Conservation (phyloP, 1,140 invertebrate species). For the Anagrus nilaparvatae region DNA sequence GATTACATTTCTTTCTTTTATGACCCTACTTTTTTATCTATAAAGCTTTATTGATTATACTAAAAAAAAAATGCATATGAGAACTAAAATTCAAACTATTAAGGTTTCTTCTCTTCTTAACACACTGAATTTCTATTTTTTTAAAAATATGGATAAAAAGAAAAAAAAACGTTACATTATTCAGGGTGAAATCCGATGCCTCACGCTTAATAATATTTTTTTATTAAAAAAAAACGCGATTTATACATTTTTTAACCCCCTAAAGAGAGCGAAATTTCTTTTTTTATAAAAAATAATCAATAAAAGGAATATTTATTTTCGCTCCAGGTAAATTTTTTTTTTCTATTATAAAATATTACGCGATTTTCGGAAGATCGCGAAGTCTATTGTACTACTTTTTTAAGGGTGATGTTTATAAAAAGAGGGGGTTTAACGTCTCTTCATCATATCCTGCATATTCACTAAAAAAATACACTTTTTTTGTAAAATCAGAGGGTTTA, state of each 20-base stretch:
- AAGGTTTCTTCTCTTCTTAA: no score
- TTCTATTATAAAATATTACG: no score
- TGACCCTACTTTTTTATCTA: conserved; percentile 7
- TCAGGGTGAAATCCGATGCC: conserved; percentile 39
- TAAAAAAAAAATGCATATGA: no score
- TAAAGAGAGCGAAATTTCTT: conserved; percentile 15
- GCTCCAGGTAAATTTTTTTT: conserved; percentile 41
- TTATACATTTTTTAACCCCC: conserved; percentile 23
- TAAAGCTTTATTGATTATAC: no score
- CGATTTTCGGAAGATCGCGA: conserved; percentile 30
- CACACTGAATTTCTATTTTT: no score
- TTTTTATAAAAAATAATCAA: no score
- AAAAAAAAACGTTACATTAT: conserved; percentile 45
- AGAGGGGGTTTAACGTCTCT: conserved; percentile 23
- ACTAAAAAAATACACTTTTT: conserved; percentile 32
- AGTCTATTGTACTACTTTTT: neutral
- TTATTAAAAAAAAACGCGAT: conserved; percentile 8
- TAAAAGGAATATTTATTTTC: conserved; percentile 18
- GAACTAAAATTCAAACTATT: no score
- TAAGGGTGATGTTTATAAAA: conserved; percentile 15
- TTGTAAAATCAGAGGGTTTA: conserved; percentile 28
- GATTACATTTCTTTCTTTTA: conserved; percentile 14
- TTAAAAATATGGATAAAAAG: no score
- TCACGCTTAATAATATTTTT: conserved; percentile 20
- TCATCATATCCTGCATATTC: conserved; percentile 43